Conservation (phyloP, 2,888 invertebrate species). For the Drosophila neotestacea region DNA sequence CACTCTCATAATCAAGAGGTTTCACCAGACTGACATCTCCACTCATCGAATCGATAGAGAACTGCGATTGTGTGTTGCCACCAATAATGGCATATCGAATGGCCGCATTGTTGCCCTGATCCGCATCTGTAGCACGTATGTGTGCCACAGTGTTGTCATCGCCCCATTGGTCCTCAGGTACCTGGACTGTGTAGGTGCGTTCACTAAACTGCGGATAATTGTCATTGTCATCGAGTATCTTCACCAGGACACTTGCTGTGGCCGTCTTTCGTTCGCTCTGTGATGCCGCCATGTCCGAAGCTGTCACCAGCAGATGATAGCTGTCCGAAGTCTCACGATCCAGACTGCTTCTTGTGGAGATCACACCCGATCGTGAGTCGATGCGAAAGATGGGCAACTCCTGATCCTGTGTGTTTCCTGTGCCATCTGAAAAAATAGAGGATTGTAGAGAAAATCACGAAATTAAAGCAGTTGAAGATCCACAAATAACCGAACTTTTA, state of each 20-base stretch:
- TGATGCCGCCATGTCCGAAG: slow-evolving; percentile 93
- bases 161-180: slow-evolving; percentile 95
- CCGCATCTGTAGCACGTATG: slow-evolving; percentile 95
- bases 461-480: background rate
- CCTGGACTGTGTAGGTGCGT: slow-evolving; percentile 93
- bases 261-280: slow-evolving; percentile 92
- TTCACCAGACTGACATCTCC: slow-evolving; percentile 96
- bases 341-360: slow-evolving; percentile 92
- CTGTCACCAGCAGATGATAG: slow-evolving; percentile 93
- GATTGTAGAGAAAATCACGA: background rate
- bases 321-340: slow-evolving; percentile 95
- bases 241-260: slow-evolving; percentile 92
- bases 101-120: slow-evolving; percentile 96
- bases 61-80: slow-evolving; percentile 96
- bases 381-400: slow-evolving; percentile 93
- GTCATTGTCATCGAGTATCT: slow-evolving; percentile 95
- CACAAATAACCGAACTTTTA: too few relatives aligned
- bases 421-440: slow-evolving; percentile 84
- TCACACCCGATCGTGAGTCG: slow-evolving; percentile 93
- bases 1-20: slow-evolving; percentile 95
- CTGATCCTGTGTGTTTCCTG: slow-evolving; percentile 87
- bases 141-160: slow-evolving; percentile 93
- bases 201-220: slow-evolving; percentile 97
- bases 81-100: slow-evolving; percentile 98
- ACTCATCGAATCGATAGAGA: slow-evolving; percentile 96